A percentile compares a stretch with the other conserved stretches of the same genome.
Conservation (phyloP, 2,888 invertebrate genomes). For the Nephrotoma appendiculata region DNA sequence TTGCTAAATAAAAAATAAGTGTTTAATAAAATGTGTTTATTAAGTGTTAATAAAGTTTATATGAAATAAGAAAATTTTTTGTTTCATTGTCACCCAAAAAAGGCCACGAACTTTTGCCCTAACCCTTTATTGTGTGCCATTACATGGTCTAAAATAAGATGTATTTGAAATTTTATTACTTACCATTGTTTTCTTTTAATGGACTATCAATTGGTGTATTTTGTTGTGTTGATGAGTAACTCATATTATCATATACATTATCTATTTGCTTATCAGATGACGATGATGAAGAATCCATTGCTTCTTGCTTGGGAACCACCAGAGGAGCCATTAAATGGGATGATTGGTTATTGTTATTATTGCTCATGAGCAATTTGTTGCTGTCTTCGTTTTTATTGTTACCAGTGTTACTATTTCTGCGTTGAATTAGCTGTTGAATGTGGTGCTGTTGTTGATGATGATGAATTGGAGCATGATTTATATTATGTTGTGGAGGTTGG, state of each 20-base stretch:
- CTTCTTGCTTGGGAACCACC: slow-evolving; percentile 46
- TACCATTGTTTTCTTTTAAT: slow-evolving; percentile 9
- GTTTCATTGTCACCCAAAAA: too few species aligned
- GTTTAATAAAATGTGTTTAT: too few species aligned
- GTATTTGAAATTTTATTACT: neutral
- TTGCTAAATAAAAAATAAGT: too few species aligned
- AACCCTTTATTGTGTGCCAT: neutral
- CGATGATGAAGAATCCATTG: slow-evolving; percentile 37
- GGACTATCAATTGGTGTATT: slow-evolving; percentile 9
- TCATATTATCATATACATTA: slow-evolving; percentile 18
- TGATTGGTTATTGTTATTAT: slow-evolving; percentile 22
- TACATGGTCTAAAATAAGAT: neutral
- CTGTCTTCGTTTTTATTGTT: neutral
- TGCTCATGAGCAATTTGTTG: neutral
- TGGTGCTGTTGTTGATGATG: slow-evolving; percentile 29
- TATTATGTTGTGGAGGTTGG: slow-evolving; percentile 33
- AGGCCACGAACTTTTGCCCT: too few species aligned
- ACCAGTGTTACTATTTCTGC: slow-evolving; percentile 27
- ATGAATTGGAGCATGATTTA: slow-evolving; percentile 31
- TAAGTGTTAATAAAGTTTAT: too few species aligned
- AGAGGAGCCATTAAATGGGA: slow-evolving; percentile 32
- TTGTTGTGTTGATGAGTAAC: slow-evolving; percentile 9
- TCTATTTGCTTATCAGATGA: slow-evolving; percentile 15
- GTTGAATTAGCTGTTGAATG: neutral
- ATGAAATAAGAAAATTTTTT: too few species aligned